Evolutionary conservation across 2,113 vertebrate genomes (phyloP).

Genomic region (Sisor rabdophorus): DNA sequence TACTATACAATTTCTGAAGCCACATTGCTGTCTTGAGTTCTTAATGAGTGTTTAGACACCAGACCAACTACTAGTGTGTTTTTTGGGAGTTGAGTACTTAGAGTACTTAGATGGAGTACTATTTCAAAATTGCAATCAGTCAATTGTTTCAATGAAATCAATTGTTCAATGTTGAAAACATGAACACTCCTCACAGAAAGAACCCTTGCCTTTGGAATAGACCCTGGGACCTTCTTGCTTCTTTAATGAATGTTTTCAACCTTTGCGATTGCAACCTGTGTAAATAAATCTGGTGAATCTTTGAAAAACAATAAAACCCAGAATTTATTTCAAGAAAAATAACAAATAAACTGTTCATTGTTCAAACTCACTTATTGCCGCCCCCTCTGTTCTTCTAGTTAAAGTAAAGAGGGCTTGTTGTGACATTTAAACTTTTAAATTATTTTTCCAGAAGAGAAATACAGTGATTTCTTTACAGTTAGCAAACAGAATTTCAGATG

Average conservation of each 20-base stretch:
- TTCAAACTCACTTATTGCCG: background rate
- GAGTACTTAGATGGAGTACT: too few species aligned
- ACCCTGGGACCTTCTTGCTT: too few species aligned
- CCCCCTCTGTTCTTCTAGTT: background rate
- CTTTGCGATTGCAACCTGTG: too few species aligned
- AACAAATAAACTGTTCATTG: constrained; percentile 22
- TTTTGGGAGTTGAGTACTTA: background rate
- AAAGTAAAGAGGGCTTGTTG: background rate
- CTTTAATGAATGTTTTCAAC: too few species aligned
- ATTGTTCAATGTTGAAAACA: too few species aligned
- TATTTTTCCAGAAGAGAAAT: constrained; percentile 1
- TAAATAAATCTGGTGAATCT: too few species aligned
- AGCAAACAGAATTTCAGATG: constrained; percentile 27
- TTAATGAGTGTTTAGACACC: background rate
- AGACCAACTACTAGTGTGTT: background rate
- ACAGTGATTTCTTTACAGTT: background rate
- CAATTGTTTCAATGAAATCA: too few species aligned
- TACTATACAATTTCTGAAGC: too few species aligned
- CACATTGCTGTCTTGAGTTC: background rate
- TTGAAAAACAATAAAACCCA: too few species aligned
- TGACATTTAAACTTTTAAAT: constrained; percentile 5
- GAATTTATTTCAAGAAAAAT: constrained; percentile 33
- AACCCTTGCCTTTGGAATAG: too few species aligned
- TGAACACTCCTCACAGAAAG: too few species aligned
- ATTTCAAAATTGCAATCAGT: background rate